Evolutionary conservation across 2,797 vertebrate species (phyloP), one percentile per base, ranked within the genome.

Genomic region (Hippopotamyrus pictus): DNA sequence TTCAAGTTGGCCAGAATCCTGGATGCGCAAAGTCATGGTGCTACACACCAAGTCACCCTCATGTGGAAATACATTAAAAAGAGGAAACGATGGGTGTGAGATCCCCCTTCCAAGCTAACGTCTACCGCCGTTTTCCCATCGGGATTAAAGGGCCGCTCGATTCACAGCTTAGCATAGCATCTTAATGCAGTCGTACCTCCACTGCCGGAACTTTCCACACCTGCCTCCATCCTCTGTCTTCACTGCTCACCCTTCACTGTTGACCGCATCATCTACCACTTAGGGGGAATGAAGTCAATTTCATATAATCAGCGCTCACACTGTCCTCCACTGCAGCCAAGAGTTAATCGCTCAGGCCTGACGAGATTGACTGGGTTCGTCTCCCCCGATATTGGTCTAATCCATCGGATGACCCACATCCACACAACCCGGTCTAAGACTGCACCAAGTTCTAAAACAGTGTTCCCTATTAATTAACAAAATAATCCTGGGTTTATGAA

Each of bases 401-500:
- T 65, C 59, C 76, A 25, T 79, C 19, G 73, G 87, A 84, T 12
- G 53, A 51, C 57, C 54, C 46, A 17, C 25, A 50, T 86, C 83
- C 29, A 9, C 22, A 37, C 82, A 41, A 50, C 44, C 82, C n/a
- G 0, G 57, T 59, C 79, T 79, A 22, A 44, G 19, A 57, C 33
- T 44, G 48, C 17, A 73, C 51, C n/a, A 65, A 54, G 46, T 89
- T 87, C 85, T 50, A 48, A 87, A 76, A 89, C 89, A 76, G 22
- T n/a, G 59, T 37, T 89, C 48, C 41, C 65, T 83, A 73, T 53
- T 37, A 69, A 41, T 87, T 76, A 65, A 57, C 57, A 87, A 65
- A 87, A 87, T 76, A 89, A 89, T 89, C 48, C 37, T 79, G 57
- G 84, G 65, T 73, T 69, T 51, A 25, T 54, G 51, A 69, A 87